Evolutionary conservation across 2,888 invertebrate genomes (phyloP), one percentile per base, ranked within the genome.

Genomic region (Drosophila dives): DNA sequence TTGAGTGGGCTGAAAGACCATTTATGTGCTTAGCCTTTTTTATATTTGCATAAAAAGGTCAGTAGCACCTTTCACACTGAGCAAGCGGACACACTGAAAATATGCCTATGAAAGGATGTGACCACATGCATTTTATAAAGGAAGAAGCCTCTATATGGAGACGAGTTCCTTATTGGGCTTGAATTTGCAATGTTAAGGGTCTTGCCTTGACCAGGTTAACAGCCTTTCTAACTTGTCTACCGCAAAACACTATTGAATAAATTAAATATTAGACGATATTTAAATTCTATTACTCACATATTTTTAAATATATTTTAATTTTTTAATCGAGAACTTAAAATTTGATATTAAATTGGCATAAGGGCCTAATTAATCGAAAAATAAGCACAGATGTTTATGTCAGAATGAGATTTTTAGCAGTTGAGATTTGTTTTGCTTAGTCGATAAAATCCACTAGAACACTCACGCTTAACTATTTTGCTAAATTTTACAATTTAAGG

Each of bases 31-130:
- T 62, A 60, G 69, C 58, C 64, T 71, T 74, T 75, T 84, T 91
- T 88, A 91, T 92, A 92, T 92, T 92, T 91, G 83, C 90, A 92
- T 91, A 89, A 91, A 91, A 92, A 89, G 92, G 92, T 92, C 92
- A 92, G 86, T 90, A 88, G 90, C 92, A 91, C 86, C 84, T 80
- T 74, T 81, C 48, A 60, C 11, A 45, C 32, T 33, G 11, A 29
- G 26, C 61, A 54, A 56, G 72, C 56, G 40, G 60, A 4, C 45
- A 32, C 38, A 51, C 62, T 49, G 38, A 63, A 42, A 61, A 63
- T 75, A 58, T 59, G 60, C 40, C 56, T 68, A 58, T 42, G 48
- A 48, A 34, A 51, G 50, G 36, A 11, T 42, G 26, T 42, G 17
- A 20, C 33, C 38, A 62, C 42, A 38, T 58, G 53, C 61, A 51